Conservation (phyloP, 2,888 invertebrate genomes). For the Tanypteryx hageni region DNA sequence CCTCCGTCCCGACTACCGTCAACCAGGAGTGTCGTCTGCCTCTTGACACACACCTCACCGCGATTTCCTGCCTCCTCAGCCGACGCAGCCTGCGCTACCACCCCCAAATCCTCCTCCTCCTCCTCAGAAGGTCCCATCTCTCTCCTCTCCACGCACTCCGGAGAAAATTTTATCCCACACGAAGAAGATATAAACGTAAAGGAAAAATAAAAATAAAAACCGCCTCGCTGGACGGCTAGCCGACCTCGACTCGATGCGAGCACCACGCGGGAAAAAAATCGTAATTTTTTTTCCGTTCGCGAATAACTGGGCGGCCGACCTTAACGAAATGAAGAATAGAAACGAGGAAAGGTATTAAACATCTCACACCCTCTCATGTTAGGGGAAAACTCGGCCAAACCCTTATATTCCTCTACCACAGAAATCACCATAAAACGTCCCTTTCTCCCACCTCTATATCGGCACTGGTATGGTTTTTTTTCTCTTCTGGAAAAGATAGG, state of each 20-base stretch:
- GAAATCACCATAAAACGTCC: background rate
- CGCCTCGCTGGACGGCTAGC: background rate
- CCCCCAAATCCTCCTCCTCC: background rate
- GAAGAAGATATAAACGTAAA: background rate
- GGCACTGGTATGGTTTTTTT: background rate
- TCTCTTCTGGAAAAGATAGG: background rate
- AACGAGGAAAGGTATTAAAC: background rate
- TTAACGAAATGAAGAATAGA: background rate
- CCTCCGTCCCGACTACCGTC: too few relatives aligned
- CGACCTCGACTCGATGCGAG: background rate
- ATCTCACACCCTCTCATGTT: background rate
- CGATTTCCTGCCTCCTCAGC: background rate
- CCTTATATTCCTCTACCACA: background rate
- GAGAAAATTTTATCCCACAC: background rate
- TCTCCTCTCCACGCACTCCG: background rate
- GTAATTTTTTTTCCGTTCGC: background rate
- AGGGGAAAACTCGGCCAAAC: background rate
- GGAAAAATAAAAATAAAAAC: background rate
- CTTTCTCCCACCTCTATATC: background rate
- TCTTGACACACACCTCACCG: background rate
- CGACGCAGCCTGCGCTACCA: background rate
- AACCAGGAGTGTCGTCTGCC: background rate
- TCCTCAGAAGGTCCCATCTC: background rate
- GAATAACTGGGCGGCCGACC: background rate
- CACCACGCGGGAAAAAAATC: background rate